These are phyloP conservation scores for Branchellion lobata DNA, from an alignment of 2,888 invertebrate genomes.

Conservation along the genomic window DNA sequence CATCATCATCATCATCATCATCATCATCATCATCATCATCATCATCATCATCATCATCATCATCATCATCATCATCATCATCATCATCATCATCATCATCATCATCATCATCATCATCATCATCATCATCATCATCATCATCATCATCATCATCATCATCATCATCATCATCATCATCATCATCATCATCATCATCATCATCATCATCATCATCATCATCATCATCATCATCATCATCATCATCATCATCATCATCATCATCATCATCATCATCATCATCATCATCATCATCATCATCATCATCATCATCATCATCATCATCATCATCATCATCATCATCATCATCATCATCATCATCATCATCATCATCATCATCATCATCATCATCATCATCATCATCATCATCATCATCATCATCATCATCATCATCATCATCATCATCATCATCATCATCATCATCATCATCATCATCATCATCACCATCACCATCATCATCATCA, in stretches of 20 bases:
- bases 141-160: slow-evolving; percentile 29
- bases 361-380: slow-evolving; percentile 24
- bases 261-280: slow-evolving; percentile 29
- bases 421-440: slow-evolving; percentile 24
- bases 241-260: slow-evolving; percentile 27
- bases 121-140: slow-evolving; percentile 27
- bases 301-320: not conserved
- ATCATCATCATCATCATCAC: slow-evolving; percentile 26
- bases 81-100: slow-evolving; percentile 27
- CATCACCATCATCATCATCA: not conserved
- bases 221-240: slow-evolving; percentile 29
- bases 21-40: slow-evolving; percentile 24
- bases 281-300: slow-evolving; percentile 24
- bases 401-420: slow-evolving; percentile 27
- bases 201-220: slow-evolving; percentile 27
- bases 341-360: slow-evolving; percentile 13
- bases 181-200: slow-evolving; percentile 29
- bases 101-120: slow-evolving; percentile 29
- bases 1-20: slow-evolving; percentile 27
- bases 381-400: slow-evolving; percentile 27
- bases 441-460: slow-evolving; percentile 29
- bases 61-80: slow-evolving; percentile 29
- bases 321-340: not conserved
- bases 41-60: slow-evolving; percentile 29
- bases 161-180: slow-evolving; percentile 27